Evolutionary conservation across 2,797 vertebrate genomes (phyloP).

Genomic region (Rhynchotus rufescens): DNA sequence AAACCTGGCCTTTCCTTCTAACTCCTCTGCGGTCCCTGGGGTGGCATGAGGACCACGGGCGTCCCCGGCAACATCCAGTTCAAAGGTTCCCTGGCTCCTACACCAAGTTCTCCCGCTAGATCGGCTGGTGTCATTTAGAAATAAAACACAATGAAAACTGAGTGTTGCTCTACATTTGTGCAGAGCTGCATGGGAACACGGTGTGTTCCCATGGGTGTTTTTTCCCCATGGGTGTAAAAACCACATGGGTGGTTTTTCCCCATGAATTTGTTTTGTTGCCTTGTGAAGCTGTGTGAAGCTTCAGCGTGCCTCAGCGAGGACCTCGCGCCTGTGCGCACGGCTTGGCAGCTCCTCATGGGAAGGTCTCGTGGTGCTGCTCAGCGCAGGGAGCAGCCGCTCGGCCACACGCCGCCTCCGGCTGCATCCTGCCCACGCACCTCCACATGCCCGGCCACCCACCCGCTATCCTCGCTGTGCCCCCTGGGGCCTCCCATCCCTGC

Average conservation of each 20-base stretch:
- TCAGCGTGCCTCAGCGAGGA: neutral
- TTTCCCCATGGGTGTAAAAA: too few relatives aligned
- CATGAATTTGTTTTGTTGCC: neutral
- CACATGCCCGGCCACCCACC: too few relatives aligned
- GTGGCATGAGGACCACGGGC: neutral
- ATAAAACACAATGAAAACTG: neutral
- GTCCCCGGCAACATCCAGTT: neutral
- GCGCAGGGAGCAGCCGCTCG: neutral
- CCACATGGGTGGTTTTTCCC: too few relatives aligned
- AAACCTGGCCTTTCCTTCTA: fast-evolving
- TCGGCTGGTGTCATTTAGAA: neutral
- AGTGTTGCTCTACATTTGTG: neutral
- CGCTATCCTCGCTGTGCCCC: too few relatives aligned
- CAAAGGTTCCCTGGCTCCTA: neutral
- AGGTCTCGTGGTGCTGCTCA: neutral
- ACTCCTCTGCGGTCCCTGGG: neutral
- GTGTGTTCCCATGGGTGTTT: too few relatives aligned
- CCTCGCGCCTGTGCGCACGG: too few relatives aligned
- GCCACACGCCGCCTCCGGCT: neutral
- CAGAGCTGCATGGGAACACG: too few relatives aligned
- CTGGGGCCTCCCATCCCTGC: neutral
- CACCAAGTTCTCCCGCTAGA: fast-evolving
- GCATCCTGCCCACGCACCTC: too few relatives aligned
- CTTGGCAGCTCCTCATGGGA: neutral
- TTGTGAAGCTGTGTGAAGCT: neutral